Evolutionary conservation across 2,113 vertebrate species (phyloP).

Genomic region (Phyllopteryx taeniolatus): DNA sequence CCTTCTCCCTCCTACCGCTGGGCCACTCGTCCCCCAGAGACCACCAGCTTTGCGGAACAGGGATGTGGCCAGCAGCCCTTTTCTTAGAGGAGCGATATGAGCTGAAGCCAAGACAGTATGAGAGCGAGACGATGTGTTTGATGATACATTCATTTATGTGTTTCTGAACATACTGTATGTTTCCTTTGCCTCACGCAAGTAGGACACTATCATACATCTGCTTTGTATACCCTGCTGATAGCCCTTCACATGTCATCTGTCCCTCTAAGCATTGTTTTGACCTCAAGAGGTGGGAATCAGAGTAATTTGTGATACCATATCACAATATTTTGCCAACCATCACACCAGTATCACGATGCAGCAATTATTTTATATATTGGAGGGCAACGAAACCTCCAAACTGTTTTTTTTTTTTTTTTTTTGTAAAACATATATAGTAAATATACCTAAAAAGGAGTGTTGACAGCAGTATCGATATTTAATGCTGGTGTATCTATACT

Average conservation of each 20-base stretch:
- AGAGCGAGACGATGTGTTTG: conserved; percentile 15
- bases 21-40: conserved; percentile 54
- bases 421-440: background rate
- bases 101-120: conserved; percentile 19
- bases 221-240: conserved; percentile 48
- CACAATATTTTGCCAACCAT: background rate
- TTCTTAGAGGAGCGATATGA: conserved; percentile 11
- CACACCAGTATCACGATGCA: background rate
- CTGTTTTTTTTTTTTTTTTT: background rate
- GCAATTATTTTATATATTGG: background rate
- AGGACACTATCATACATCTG: background rate
- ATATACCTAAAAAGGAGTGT: background rate
- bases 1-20: conserved; percentile 41
- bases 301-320: background rate
- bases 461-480: background rate
- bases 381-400: too few species aligned
- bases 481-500: background rate
- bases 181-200: background rate
- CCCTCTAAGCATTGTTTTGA: conserved; percentile 19
- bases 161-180: background rate
- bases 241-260: conserved; percentile 30
- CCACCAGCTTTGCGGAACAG: conserved; percentile 42
- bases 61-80: conserved; percentile 51
- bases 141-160: conserved; percentile 18
- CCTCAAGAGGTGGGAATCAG: background rate